Evolutionary conservation across 1,140 invertebrate genomes (phyloP), one percentile per base, ranked within the genome.

Genomic region (Amphibalanus amphitrite): DNA sequence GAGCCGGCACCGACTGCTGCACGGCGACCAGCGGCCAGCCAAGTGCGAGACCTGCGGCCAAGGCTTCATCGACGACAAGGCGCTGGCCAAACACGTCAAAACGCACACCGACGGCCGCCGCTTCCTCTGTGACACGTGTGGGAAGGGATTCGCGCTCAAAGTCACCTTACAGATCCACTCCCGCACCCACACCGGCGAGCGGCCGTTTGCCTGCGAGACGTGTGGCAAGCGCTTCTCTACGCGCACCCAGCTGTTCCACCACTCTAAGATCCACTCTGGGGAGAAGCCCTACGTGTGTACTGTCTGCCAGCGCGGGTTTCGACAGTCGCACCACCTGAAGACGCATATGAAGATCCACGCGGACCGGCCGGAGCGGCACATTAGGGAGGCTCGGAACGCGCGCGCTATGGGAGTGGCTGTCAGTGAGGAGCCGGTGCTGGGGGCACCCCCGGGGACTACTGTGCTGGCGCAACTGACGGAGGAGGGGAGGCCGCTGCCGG

Each of bases 141-240:
- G 28, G 10, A 26, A 28, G 26, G 28, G 26, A 3, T 67, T 67
- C n/a, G n/a, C n/a, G 1, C 28, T 28, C 3, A 67, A 67, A 17
- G 65, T 28, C n/a, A 28, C 28, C n/a, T 17, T 67, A 3, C 65
- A 28, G 26, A 67, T 67, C 78, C 95, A 98, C 76, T 81, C 96
- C 28, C 85, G 95, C 29, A 94, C 97, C 0, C 95, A 98, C 79
- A 98, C 95, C 0, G 93, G 95, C 0, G 95, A 98, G 79, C 86
- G 91, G 28, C 95, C 95, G 0, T 97, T 97, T 79, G 87, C 87
- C 17, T 98, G 95, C 80, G 88, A 94, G 69, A 82, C 91, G 28
- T 98, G 95, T 79, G 84, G 88, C 1, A 87, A 91, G 13, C 87
- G 88, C 73, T 99, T 98, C 82, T 95, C 92, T 69, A 92, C 95